A percentile compares a stretch with the other conserved stretches of the same genome.
Conservation (phyloP, 2,797 vertebrate genomes). For the Chrysocyon brachyurus region DNA sequence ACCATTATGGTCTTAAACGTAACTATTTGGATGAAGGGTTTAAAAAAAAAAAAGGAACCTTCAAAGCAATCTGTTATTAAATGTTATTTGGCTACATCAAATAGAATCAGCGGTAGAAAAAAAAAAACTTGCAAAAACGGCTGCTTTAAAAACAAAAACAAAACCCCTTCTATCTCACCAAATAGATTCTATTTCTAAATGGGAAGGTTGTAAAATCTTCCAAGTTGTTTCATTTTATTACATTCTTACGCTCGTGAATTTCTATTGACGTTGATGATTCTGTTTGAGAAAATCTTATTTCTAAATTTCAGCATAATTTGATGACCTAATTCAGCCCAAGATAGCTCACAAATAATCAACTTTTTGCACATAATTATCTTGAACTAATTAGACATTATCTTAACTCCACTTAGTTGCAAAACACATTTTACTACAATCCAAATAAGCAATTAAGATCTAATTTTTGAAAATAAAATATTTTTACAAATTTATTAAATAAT, state of each 20-base stretch:
- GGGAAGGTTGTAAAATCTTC: conserved; percentile 37
- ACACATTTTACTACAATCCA: conserved; percentile 58
- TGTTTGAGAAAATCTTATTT: conserved; percentile 48
- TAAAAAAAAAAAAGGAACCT: conserved; percentile 59
- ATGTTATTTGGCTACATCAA: conserved; percentile 79
- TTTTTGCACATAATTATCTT: conserved; percentile 50
- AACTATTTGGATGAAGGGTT: conserved; percentile 59
- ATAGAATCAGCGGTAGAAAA: conserved; percentile 80
- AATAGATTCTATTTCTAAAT: conserved; percentile 51
- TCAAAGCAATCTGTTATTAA: conserved; percentile 84
- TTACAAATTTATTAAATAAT: conserved; percentile 59
- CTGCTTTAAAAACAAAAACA: conserved; percentile 65
- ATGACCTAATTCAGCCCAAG: neutral
- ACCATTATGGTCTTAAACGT: conserved; percentile 69
- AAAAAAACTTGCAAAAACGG: conserved; percentile 70
- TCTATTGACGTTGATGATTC: conserved; percentile 28
- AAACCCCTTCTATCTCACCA: conserved; percentile 40
- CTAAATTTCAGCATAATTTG: conserved; percentile 63
- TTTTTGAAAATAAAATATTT: conserved; percentile 53
- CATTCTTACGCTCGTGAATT: conserved; percentile 2
- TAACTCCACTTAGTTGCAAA: conserved; percentile 65
- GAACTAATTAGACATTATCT: conserved; percentile 31
- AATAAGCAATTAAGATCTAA: conserved; percentile 44
- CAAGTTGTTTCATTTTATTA: conserved; percentile 51
- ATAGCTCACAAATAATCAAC: conserved; percentile 36